Percentiles rank a stretch among this genome's conserved stretches.
phyloP scores from a whole-genome alignment of 1,140 invertebrate genomes.

The Drosophila yakuba region DNA sequence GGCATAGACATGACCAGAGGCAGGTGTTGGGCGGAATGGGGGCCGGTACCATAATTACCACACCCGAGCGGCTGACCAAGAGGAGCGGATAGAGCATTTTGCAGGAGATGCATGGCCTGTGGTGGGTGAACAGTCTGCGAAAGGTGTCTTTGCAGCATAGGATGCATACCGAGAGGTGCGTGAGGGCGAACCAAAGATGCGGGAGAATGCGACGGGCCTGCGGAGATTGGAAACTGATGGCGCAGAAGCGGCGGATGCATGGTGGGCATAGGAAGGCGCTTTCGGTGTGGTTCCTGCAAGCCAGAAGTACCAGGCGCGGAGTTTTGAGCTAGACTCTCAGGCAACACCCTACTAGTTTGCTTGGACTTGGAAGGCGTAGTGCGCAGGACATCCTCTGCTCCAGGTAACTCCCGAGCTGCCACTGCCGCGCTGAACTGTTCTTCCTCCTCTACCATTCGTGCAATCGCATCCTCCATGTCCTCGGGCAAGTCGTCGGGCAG shows the following conservation, averaged over 20 bases:
- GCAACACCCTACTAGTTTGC: slow-evolving; percentile 10
- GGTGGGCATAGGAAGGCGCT: slow-evolving; percentile 84
- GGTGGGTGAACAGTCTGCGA: slow-evolving; percentile 49
- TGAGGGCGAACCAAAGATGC: slow-evolving; percentile 58
- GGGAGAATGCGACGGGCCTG: slow-evolving; percentile 17
- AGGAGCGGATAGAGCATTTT: slow-evolving; percentile 74
- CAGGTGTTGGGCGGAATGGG: slow-evolving; percentile 47
- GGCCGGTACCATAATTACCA: slow-evolving; percentile 40
- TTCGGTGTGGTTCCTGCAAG: slow-evolving; percentile 80
- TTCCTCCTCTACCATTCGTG: slow-evolving; percentile 88
- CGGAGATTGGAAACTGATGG: slow-evolving; percentile 74
- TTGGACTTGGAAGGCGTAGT: slow-evolving; percentile 80
- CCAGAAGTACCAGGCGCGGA: slow-evolving; percentile 58
- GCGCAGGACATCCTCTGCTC: slow-evolving; percentile 86
- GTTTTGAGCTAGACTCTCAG: slow-evolving; percentile 5
- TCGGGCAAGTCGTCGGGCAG: slow-evolving; percentile 80
- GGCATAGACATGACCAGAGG: slow-evolving; percentile 69
- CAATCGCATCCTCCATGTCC: slow-evolving; percentile 86
- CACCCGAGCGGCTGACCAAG: slow-evolving; percentile 69
- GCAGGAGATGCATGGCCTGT: slow-evolving; percentile 73
- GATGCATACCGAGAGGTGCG: slow-evolving; percentile 59
- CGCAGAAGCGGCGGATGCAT: slow-evolving; percentile 79
- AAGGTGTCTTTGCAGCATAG: slow-evolving; percentile 66
- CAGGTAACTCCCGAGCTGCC: slow-evolving; percentile 86
- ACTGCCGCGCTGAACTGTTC: slow-evolving; percentile 85